These are phyloP conservation scores for Magallana nippona DNA, from an alignment of 2,888 invertebrate genomes.

Conservation along the genomic window DNA sequence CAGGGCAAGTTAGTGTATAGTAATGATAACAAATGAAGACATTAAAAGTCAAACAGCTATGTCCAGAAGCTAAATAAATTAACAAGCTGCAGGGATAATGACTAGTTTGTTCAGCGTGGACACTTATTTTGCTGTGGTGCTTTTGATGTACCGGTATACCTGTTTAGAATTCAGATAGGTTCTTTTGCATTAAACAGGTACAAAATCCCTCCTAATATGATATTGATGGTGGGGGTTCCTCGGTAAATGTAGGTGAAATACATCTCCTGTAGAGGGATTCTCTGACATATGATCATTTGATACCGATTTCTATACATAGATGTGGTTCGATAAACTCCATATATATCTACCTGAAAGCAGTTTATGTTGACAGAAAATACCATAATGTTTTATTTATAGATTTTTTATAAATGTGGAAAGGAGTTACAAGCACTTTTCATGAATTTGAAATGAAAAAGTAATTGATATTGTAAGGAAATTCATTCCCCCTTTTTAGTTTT, in stretches of 20 bases:
- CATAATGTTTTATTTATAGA: neutral
- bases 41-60: conserved; percentile 10
- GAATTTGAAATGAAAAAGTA: too few relatives aligned
- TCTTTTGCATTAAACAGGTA: neutral
- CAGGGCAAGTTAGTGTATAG: neutral
- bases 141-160: neutral
- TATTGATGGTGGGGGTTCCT: neutral
- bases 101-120: neutral
- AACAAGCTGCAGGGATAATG: neutral
- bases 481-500: too few relatives aligned
- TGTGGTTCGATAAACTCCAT: neutral
- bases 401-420: too few relatives aligned
- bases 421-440: too few relatives aligned
- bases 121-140: neutral
- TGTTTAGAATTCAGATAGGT: neutral
- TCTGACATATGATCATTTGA: neutral
- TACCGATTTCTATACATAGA: neutral
- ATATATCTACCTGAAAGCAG: conserved; percentile 1
- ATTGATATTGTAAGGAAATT: too few relatives aligned
- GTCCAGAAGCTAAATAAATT: conserved; percentile 7
- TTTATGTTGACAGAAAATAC: conserved; percentile 14
- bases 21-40: conserved; percentile 19
- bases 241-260: neutral
- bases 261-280: neutral
- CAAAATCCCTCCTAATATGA: neutral